These are phyloP conservation scores for Corapipo altera DNA, from an alignment of 2,113 vertebrate species.

Conservation along the genomic window DNA sequence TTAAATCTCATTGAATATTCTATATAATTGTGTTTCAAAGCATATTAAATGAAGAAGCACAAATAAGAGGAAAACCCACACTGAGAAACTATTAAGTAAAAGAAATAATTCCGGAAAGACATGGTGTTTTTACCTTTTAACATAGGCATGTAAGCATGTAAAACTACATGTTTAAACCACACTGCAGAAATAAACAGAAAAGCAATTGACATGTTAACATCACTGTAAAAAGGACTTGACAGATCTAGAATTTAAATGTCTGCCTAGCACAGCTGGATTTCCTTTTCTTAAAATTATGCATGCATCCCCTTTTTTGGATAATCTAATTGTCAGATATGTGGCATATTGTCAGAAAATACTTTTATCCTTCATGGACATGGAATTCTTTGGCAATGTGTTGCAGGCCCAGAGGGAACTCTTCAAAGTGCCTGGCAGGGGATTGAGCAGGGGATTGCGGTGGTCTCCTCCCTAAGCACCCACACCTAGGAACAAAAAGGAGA, in stretches of 20 bases:
- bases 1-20: not conserved
- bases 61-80: not conserved
- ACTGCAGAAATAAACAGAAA: not conserved
- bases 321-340: not conserved
- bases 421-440: not conserved
- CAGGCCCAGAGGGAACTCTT: not conserved
- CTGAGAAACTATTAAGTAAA: not conserved
- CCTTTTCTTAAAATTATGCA: not conserved
- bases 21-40: not conserved
- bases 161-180: not conserved
- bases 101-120: not conserved
- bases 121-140: not conserved
- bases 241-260: not conserved
- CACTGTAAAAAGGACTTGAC: not conserved
- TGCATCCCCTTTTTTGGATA: not conserved
- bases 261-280: not conserved
- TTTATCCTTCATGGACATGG: not conserved
- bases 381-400: not conserved
- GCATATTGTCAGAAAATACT: not conserved
- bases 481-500: not conserved
- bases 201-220: not conserved
- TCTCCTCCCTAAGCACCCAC: not conserved
- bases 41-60: not conserved
- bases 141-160: not conserved
- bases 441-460: not conserved